Conservation (phyloP, 2,797 vertebrate species). For the Eulemur coronatus region DNA sequence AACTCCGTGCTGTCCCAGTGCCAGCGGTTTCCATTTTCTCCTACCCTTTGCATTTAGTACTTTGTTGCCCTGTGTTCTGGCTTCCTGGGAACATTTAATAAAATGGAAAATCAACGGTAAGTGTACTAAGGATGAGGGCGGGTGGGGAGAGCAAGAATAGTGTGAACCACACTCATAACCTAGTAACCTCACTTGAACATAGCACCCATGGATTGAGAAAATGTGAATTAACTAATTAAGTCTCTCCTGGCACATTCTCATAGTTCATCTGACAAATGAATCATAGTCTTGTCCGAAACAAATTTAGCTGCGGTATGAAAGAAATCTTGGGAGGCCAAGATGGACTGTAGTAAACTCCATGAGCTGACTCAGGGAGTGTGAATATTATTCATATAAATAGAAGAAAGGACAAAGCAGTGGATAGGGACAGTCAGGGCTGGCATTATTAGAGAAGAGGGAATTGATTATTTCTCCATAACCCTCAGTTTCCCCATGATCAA, state of each 20-base stretch:
- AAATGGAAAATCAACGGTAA: slow-evolving; percentile 25
- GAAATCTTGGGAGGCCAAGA: background rate
- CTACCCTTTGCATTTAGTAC: background rate
- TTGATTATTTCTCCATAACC: background rate
- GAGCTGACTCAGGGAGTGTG: background rate
- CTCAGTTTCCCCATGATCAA: background rate
- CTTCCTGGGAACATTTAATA: slow-evolving; percentile 33
- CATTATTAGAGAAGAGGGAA: background rate
- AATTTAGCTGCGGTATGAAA: background rate
- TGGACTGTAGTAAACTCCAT: background rate
- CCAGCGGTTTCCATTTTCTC: background rate
- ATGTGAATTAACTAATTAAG: background rate
- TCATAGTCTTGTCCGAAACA: background rate
- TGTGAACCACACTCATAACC: background rate
- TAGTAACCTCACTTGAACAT: background rate
- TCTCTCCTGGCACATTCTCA: background rate
- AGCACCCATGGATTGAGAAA: background rate
- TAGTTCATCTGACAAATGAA: background rate
- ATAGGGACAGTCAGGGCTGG: background rate
- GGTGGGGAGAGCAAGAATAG: background rate
- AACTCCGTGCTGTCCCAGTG: background rate
- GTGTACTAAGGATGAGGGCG: background rate
- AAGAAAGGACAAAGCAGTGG: background rate
- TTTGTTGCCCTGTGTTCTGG: background rate
- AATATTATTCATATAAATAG: background rate